A percentile compares a stretch with the other conserved stretches of the same genome.
Evolutionary conservation across 1,140 invertebrate species (phyloP).

Genomic region (Scaptomyza hsui): DNA sequence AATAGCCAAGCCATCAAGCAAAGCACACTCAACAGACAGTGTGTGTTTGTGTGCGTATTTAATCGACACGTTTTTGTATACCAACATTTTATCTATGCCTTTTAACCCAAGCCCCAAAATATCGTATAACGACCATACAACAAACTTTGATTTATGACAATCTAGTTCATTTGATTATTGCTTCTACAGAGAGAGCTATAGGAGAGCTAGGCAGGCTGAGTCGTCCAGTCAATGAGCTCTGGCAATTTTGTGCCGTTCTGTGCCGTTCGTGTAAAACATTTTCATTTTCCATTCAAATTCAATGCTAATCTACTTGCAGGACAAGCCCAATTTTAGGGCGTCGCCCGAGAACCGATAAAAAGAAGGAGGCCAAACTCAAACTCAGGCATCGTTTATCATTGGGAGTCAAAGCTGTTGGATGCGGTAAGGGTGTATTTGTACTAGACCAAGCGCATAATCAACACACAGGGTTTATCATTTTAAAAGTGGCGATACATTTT

Average conservation of each 20-base stretch:
- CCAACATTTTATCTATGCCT: constrained; percentile 68
- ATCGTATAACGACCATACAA: constrained; percentile 34
- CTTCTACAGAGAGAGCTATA: constrained; percentile 25
- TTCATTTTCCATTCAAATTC: constrained; percentile 79
- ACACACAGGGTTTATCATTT: constrained; percentile 72
- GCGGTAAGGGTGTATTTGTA: constrained; percentile 38
- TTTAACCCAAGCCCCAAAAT: constrained; percentile 56
- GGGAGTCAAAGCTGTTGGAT: constrained; percentile 35
- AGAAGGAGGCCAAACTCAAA: constrained; percentile 15
- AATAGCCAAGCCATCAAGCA: constrained; percentile 59
- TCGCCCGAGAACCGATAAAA: constrained; percentile 1
- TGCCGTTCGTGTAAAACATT: constrained; percentile 61
- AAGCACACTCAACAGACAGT: constrained; percentile 11
- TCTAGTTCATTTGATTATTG: constrained; percentile 78
- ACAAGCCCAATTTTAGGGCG: constrained; percentile 59
- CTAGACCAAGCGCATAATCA: constrained; percentile 63
- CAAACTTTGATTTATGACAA: constrained; percentile 80
- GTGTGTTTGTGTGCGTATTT: not conserved
- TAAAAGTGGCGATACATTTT: constrained; percentile 49
- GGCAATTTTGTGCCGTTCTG: constrained; percentile 8
- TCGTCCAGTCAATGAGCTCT: constrained; percentile 2
- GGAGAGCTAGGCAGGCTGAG: too few species aligned
- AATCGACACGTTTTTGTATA: constrained; percentile 38
- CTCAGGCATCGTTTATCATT: constrained; percentile 72
- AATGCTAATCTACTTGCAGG: constrained; percentile 77